Conservation (phyloP, 1,140 invertebrate genomes). For the Panagrolaimus sp. region DNA sequence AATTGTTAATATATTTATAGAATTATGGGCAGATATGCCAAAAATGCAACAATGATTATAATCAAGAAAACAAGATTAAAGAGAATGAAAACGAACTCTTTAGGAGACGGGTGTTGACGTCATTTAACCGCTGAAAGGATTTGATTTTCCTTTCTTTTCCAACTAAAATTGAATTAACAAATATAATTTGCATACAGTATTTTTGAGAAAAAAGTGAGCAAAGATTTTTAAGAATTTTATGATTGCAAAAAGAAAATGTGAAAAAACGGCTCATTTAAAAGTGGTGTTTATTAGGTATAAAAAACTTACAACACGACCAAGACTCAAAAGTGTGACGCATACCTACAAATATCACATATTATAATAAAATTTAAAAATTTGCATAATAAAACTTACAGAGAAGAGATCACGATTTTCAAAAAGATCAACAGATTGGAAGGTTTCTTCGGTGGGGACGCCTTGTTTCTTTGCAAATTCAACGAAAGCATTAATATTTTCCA, state of each 20-base stretch:
- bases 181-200: too few relatives aligned
- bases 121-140: conserved; percentile 28
- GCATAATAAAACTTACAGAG: conserved; percentile 76
- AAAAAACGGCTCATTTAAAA: conserved; percentile 10
- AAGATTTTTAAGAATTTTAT: not conserved
- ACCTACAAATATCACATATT: conserved; percentile 72
- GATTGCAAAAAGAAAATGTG: not conserved
- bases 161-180: conserved; percentile 28
- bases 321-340: conserved; percentile 83
- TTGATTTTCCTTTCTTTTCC: conserved; percentile 31
- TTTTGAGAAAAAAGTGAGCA: conserved; percentile 1
- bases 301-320: conserved; percentile 79
- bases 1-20: not conserved
- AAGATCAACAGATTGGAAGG: conserved; percentile 74
- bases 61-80: not conserved
- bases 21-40: not conserved
- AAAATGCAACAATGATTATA: not conserved
- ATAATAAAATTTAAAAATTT: conserved; percentile 75
- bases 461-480: conserved; percentile 76
- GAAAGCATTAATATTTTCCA: conserved; percentile 94
- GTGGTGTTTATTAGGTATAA: conserved; percentile 3
- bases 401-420: conserved; percentile 91
- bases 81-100: not conserved
- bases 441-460: conserved; percentile 85
- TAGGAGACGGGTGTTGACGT: conserved; percentile 11